These are phyloP conservation scores for Scophthalmus maximus DNA, from an alignment of 2,113 vertebrate genomes.

Conservation along the genomic window DNA sequence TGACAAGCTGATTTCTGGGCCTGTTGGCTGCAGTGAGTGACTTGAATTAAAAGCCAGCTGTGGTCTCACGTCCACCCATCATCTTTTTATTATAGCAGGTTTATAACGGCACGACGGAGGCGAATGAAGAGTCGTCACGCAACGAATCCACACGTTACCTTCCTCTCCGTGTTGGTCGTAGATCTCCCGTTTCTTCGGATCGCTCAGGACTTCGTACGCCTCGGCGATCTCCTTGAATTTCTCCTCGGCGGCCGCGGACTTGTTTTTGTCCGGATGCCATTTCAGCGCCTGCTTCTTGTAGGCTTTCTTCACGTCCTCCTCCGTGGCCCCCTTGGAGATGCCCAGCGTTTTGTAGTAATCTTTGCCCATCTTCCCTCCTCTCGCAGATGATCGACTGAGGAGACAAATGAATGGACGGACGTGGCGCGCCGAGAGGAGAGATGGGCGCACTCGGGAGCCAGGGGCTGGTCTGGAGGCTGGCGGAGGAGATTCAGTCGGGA, in stretches of 20 bases:
- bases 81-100: too few species aligned
- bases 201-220: constrained; percentile 97
- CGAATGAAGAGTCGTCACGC: too few species aligned
- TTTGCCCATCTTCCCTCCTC: constrained; percentile 92
- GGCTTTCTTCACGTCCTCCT: constrained; percentile 98
- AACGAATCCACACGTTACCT: constrained; percentile 90
- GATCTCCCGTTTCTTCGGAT: constrained; percentile 97
- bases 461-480: background rate
- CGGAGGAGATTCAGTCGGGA: constrained; percentile 36
- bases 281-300: constrained; percentile 97
- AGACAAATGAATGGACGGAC: too few species aligned
- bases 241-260: constrained; percentile 94
- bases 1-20: constrained; percentile 42
- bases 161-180: constrained; percentile 98
- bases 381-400: too few species aligned
- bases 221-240: constrained; percentile 99
- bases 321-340: constrained; percentile 94
- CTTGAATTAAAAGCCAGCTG: constrained; percentile 56
- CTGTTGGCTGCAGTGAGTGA: constrained; percentile 24
- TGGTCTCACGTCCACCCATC: constrained; percentile 21
- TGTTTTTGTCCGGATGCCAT: constrained; percentile 99
- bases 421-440: too few species aligned
- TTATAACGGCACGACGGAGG: constrained; percentile 7
- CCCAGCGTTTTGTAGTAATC: constrained; percentile 97
- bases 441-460: too few species aligned